These are phyloP conservation scores for Penaeus chinensis DNA, from an alignment of 1,140 invertebrate genomes.

Conservation along the genomic window DNA sequence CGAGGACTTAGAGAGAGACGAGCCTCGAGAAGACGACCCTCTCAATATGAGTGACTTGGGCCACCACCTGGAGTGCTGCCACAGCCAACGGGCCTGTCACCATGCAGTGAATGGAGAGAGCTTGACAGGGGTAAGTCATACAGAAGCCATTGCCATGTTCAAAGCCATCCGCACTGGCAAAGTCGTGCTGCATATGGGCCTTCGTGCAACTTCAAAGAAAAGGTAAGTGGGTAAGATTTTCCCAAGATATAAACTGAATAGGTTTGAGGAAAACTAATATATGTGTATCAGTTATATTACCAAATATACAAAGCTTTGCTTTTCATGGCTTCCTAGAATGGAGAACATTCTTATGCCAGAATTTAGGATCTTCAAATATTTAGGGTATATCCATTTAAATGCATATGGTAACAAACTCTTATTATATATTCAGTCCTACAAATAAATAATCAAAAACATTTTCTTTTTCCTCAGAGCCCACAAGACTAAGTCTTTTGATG, in stretches of 20 bases:
- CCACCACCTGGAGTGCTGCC: not conserved
- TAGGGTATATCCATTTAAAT: not conserved
- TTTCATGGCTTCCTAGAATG: too few species aligned
- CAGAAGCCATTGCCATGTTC: constrained; percentile 86
- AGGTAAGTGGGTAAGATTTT: constrained; percentile 30
- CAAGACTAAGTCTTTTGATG: constrained; percentile 63
- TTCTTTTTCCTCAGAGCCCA: constrained; percentile 56
- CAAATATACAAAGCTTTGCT: too few species aligned
- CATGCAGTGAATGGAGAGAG: constrained; percentile 81
- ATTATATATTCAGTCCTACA: not conserved
- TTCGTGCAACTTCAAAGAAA: constrained; percentile 69
- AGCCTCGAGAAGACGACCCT: not conserved
- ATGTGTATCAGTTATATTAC: too few species aligned
- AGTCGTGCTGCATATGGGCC: constrained; percentile 80
- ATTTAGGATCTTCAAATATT: not conserved
- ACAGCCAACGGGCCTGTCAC: not conserved
- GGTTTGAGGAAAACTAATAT: too few species aligned
- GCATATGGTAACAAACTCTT: not conserved
- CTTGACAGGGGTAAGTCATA: constrained; percentile 85
- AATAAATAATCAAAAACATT: not conserved
- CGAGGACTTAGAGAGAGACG: not conserved
- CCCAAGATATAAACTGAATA: too few species aligned
- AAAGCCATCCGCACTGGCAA: constrained; percentile 83
- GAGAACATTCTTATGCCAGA: too few species aligned
- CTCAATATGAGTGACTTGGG: not conserved